phyloP scores from a whole-genome alignment of 2,113 vertebrate genomes.

The Rhinichthys klamathensis region DNA sequence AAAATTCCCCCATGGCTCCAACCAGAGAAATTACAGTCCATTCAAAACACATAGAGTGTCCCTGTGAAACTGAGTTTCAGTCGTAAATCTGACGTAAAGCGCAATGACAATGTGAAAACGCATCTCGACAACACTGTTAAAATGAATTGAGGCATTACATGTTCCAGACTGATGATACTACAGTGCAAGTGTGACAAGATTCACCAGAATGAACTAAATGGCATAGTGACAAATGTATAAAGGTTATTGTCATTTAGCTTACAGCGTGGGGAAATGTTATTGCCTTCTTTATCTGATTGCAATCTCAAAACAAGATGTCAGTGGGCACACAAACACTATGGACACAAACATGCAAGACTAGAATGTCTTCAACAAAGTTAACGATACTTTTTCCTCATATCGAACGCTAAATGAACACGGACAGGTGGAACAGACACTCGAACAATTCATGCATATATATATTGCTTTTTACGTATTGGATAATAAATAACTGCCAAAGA shows the following conservation, averaged over 20 bases:
- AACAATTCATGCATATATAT: slow-evolving; percentile 52
- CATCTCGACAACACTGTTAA: background rate
- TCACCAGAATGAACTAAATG: background rate
- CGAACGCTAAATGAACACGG: background rate
- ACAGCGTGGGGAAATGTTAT: slow-evolving; percentile 67
- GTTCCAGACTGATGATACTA: slow-evolving; percentile 14
- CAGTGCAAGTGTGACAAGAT: background rate
- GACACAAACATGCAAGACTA: slow-evolving; percentile 57
- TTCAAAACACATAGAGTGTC: slow-evolving; percentile 10
- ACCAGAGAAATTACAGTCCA: slow-evolving; percentile 34
- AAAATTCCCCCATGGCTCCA: background rate
- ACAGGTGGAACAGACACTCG: slow-evolving; percentile 32
- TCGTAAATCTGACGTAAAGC: slow-evolving; percentile 10
- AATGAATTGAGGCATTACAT: slow-evolving; percentile 27
- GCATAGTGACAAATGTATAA: slow-evolving; percentile 11
- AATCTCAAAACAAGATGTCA: slow-evolving; percentile 64
- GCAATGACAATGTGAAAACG: background rate
- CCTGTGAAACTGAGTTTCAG: slow-evolving; percentile 31
- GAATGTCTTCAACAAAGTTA: background rate
- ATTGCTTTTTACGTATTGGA: slow-evolving; percentile 49
- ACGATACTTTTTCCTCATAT: background rate
- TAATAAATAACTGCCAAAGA: slow-evolving; percentile 64
- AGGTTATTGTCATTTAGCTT: slow-evolving; percentile 26
- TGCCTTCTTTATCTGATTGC: slow-evolving; percentile 64
- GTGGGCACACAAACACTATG: slow-evolving; percentile 61